Evolutionary conservation across 2,888 invertebrate species (phyloP), one percentile per base, ranked within the genome.

Genomic region (Adelognathus sp.): DNA sequence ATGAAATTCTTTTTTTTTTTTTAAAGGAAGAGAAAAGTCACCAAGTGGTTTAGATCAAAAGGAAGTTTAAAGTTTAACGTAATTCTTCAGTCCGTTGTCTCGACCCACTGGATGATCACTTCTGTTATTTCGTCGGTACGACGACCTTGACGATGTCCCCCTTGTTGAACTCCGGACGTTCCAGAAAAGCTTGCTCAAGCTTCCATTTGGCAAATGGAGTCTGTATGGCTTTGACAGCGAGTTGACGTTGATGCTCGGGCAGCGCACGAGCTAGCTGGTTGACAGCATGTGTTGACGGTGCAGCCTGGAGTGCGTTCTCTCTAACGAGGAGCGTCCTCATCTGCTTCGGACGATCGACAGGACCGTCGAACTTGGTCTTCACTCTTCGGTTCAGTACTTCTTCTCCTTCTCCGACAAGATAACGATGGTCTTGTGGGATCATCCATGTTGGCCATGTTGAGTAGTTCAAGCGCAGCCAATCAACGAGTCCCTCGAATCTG

Each of bases 401-500:
- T 4, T 44, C 50, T 6, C 27, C 41, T 14, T 69, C 54, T 4
- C 21, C 39, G 39, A 67, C 33, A 9, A 69, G 41, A 11, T 52
- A 76, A 9, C 16, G 54, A 14, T 73, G 72, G 6, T 75, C 75
- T 1, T 14, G 21, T 0, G 75, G 61, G 11, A 75, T 14, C 14
- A 60, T 9, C 11, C 39, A 41, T 0, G 69, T 18, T 6, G 69
- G 76, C 69, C 69, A 76, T 7, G 61, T 76, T 0, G 60, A 16
- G 9, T 69, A 76, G n/a, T 75, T 75, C 0, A 69, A 41, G 0
- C 66, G 29, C 1, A 74, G 29, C 52, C 61, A 73, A 9, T 73
- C 73, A 3, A 66, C 66, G 6, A 66, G 33, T 0, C 66, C 66
- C 16, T 50, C 33, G 5, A 7, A 66, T 3, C 66, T 29, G 1